Percentiles rank a stretch among this genome's conserved stretches.
Evolutionary conservation across 2,888 invertebrate genomes (phyloP).

Genomic region (Salticus scenicus): DNA sequence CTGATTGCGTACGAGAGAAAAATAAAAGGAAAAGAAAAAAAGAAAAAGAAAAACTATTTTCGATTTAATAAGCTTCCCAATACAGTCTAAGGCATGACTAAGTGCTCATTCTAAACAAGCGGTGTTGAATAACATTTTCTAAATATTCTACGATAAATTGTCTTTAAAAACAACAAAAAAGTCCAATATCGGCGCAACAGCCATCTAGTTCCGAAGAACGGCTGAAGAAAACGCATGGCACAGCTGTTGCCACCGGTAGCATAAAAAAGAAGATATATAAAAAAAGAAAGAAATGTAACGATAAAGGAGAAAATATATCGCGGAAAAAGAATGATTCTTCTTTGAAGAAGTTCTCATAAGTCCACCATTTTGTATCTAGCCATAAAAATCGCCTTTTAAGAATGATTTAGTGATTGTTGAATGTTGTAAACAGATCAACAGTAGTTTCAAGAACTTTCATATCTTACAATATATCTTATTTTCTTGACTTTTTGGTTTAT

Average conservation of each 20-base stretch:
- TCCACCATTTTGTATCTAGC: conserved; percentile 26
- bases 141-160: conserved; percentile 19
- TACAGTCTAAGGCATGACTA: conserved; percentile 12
- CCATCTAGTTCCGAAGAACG: conserved; percentile 39
- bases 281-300: not conserved
- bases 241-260: conserved; percentile 47
- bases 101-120: conserved; percentile 8
- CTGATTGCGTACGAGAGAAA: not conserved
- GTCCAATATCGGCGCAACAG: conserved; percentile 36
- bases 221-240: conserved; percentile 10
- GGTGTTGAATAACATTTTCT: conserved; percentile 16
- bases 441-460: no score
- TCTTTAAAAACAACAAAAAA: conserved; percentile 16
- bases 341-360: conserved; percentile 15
- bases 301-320: conserved; percentile 18
- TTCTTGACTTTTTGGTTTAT: no score
- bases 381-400: conserved; percentile 39
- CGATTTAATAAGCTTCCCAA: conserved; percentile 15
- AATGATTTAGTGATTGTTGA: conserved; percentile 50
- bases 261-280: not conserved
- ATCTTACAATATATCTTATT: no score
- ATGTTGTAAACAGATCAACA: conserved; percentile 27
- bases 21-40: not conserved
- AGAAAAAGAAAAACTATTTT: not conserved
- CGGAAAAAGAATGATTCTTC: conserved; percentile 20